phyloP scores from a whole-genome alignment of 1,140 invertebrate genomes.

The Cecropterus lyciades region DNA sequence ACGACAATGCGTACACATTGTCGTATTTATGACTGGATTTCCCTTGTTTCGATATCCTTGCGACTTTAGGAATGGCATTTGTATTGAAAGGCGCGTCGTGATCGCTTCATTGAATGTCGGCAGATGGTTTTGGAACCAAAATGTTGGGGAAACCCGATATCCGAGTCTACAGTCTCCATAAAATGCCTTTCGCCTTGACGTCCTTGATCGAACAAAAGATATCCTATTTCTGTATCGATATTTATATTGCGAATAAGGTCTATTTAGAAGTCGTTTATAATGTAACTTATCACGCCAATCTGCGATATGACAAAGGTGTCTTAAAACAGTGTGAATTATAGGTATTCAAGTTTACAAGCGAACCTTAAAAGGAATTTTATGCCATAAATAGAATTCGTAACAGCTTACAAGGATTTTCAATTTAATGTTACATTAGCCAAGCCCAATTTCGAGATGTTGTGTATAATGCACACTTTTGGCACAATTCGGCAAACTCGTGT shows the following conservation, averaged over 20 bases:
- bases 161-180: conserved; percentile 34
- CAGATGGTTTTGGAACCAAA: conserved; percentile 62
- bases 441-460: conserved; percentile 1
- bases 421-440: conserved; percentile 17
- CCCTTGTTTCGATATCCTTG: conserved; percentile 72
- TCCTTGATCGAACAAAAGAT: conserved; percentile 43
- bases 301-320: conserved; percentile 1
- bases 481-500: conserved; percentile 41
- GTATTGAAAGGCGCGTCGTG: conserved; percentile 79
- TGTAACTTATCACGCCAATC: conserved; percentile 14
- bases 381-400: conserved; percentile 5
- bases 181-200: conserved; percentile 38
- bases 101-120: conserved; percentile 55
- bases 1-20: conserved; percentile 43
- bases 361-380: conserved; percentile 17
- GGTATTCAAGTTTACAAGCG: neutral
- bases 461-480: conserved; percentile 32
- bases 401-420: conserved; percentile 19
- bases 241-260: conserved; percentile 17
- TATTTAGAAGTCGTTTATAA: conserved; percentile 5
- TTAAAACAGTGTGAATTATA: conserved; percentile 2
- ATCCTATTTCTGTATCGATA: conserved; percentile 29
- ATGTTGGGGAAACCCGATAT: conserved; percentile 61
- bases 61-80: conserved; percentile 70
- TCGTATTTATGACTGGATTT: conserved; percentile 63